Evolutionary conservation across 2,797 vertebrate species (phyloP).

Genomic region (Benthosema pterotum): DNA sequence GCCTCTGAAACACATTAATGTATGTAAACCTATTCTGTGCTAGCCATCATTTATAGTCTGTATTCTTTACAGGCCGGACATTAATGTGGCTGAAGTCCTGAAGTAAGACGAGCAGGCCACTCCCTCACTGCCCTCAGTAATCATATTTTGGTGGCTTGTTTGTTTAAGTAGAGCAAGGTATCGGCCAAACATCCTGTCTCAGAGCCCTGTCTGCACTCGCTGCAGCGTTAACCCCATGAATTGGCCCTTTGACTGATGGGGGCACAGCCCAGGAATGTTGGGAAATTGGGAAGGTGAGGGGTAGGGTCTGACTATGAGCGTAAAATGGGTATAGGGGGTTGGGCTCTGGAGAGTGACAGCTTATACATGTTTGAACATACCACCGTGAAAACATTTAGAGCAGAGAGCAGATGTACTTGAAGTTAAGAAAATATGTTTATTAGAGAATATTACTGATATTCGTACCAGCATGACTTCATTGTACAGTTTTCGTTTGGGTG

Average conservation of each 20-base stretch:
- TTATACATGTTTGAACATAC: constrained; percentile 78
- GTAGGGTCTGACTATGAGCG: constrained; percentile 51
- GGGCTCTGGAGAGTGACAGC: constrained; percentile 68
- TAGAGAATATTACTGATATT: constrained; percentile 4
- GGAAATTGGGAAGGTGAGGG: constrained; percentile 75
- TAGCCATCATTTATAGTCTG: background rate
- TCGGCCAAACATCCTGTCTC: constrained; percentile 88
- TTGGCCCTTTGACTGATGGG: constrained; percentile 80
- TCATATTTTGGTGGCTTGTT: constrained; percentile 86
- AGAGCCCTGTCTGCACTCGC: constrained; percentile 75
- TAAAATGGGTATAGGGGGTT: constrained; percentile 58
- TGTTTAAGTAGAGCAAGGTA: constrained; percentile 85
- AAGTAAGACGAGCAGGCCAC: constrained; percentile 57
- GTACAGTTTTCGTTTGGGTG: constrained; percentile 24
- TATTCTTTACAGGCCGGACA: constrained; percentile 40
- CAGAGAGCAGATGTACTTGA: constrained; percentile 59
- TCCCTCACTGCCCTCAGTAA: constrained; percentile 72
- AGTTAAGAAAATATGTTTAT: constrained; percentile 19
- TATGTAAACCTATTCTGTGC: constrained; percentile 48
- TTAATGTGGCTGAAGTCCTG: constrained; percentile 54
- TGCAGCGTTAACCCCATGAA: constrained; percentile 77
- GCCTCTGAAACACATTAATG: constrained; percentile 58
- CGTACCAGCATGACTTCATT: constrained; percentile 38
- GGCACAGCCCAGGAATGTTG: constrained; percentile 76
- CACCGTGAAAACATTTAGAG: constrained; percentile 58